Evolutionary conservation across 2,888 invertebrate species (phyloP), one percentile per base, ranked within the genome.

Genomic region (Drosophila glabriapex): DNA sequence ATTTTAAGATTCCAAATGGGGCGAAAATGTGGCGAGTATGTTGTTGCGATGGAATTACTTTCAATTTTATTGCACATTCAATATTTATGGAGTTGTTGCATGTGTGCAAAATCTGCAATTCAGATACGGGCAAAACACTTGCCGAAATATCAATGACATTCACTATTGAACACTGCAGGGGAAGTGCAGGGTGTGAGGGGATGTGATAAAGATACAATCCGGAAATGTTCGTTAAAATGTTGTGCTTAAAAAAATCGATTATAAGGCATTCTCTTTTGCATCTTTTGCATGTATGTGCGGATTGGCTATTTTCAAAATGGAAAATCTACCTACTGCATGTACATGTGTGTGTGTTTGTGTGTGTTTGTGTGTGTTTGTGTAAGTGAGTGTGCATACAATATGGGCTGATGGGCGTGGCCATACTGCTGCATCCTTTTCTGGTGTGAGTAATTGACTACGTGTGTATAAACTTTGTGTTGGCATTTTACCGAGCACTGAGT

Each of bases 401-500:
- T 60, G 74, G 63, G 70, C 58, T 46, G 64, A n/a, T 66, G 64
- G 71, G 68, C 64, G 66, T 54, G 53, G 55, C 49, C 46, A 33
- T 68, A 64, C 52, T 41, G 63, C 52, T 33, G 66, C 58, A 58
- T 43, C 43, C 41, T 52, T 64, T 69, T 46, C 52, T 80, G 87
- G 89, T 83, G 76, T 87, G 89, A 87, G 87, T 87, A 87, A 87
- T 87, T 87, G 87, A 87, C 87, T 87, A 87, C 87, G 87, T 89
- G 87, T 88, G 87, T 85, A 89, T 89, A 87, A 87, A 87, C 75
- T 89, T 89, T 89, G 80, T 82, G 80, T 60, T 89, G 85, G 88
- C 80, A 87, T 87, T 87, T 85, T 81, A 81, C 73, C 66, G 73
- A 78, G 68, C 58, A 69, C 41, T 70, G 66, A 80, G 72, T 78